Evolutionary conservation across 2,113 vertebrate species (phyloP).

Genomic region (Crotalus tigris): DNA sequence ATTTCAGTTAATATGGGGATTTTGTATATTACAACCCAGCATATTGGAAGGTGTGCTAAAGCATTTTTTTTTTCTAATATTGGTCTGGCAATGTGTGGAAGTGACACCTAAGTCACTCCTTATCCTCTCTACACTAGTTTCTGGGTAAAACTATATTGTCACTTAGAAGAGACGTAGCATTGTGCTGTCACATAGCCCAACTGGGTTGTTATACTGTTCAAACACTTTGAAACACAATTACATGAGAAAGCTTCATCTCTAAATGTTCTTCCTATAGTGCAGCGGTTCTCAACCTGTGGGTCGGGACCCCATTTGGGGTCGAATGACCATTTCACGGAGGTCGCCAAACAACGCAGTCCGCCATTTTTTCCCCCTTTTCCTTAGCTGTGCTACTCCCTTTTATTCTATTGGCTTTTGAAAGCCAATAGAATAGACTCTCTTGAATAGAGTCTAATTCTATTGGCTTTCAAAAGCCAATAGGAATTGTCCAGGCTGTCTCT

Average conservation of each 20-base stretch:
- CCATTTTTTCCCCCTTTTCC: too few relatives aligned
- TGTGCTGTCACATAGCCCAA: too few relatives aligned
- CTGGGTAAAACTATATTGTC: neutral
- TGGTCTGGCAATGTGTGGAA: neutral
- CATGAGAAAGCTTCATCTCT: neutral
- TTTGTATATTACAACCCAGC: neutral
- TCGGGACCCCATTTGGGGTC: too few relatives aligned
- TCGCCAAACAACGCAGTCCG: too few relatives aligned
- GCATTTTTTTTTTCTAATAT: neutral
- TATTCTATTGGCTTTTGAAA: too few relatives aligned
- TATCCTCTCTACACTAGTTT: neutral
- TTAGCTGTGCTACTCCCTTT: too few relatives aligned
- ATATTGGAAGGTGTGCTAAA: neutral
- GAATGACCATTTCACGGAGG: too few relatives aligned
- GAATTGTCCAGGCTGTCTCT: too few relatives aligned
- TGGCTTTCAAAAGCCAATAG: too few relatives aligned
- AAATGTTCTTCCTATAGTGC: neutral
- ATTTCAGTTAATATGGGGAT: neutral
- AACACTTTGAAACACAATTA: neutral
- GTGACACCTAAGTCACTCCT: neutral
- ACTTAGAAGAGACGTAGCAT: neutral
- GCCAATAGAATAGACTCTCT: too few relatives aligned
- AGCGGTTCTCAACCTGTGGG: too few relatives aligned
- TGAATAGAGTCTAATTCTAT: too few relatives aligned
- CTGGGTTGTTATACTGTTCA: neutral